Evolutionary conservation across 2,797 vertebrate genomes (phyloP).

Genomic region (Girardinus metallicus): DNA sequence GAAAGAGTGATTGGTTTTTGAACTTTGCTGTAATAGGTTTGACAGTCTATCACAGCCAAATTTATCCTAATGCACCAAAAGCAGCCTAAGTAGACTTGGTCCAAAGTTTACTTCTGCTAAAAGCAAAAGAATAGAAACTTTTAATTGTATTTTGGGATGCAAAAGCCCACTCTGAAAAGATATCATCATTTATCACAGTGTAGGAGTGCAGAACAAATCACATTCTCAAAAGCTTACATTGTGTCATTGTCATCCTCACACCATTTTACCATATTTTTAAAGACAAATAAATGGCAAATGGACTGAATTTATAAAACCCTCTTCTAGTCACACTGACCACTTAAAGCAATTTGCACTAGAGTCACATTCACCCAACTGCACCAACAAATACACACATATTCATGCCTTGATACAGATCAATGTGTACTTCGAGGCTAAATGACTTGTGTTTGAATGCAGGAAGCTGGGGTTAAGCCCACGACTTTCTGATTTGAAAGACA

Average conservation of each 20-base stretch:
- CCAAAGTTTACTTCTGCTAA: neutral
- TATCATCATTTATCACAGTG: neutral
- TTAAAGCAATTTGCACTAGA: neutral
- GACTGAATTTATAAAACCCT: neutral
- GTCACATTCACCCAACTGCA: neutral
- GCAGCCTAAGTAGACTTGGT: neutral
- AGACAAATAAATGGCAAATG: neutral
- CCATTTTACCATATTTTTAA: neutral
- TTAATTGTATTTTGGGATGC: neutral
- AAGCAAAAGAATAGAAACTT: neutral
- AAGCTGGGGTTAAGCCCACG: neutral
- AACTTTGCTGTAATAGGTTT: neutral
- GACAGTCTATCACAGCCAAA: neutral
- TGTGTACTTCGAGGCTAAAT: neutral
- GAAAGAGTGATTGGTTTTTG: neutral
- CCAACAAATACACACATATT: neutral
- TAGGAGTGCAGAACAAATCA: neutral
- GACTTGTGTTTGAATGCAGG: no score
- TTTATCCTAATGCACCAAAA: neutral
- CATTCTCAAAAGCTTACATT: neutral
- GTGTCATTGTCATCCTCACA: neutral
- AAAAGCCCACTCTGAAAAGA: neutral
- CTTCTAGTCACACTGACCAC: neutral
- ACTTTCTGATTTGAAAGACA: neutral
- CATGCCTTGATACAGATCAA: neutral